Conservation (phyloP, 2,888 invertebrate species). For the Amaurobius ferox region DNA sequence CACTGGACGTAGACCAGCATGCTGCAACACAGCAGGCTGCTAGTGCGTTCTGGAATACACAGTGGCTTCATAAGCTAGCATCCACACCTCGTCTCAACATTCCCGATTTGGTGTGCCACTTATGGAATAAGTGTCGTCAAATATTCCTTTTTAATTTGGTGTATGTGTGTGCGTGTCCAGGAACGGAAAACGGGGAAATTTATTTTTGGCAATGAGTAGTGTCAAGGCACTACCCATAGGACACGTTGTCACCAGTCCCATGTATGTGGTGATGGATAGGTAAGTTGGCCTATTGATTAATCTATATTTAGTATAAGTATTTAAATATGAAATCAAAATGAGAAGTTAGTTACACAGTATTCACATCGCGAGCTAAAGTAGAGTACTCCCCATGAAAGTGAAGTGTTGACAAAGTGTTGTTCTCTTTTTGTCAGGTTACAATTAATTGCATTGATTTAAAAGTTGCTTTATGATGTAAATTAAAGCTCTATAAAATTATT, state of each 20-base stretch:
- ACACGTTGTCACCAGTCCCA: slow-evolving; percentile 62
- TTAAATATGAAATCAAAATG: too few relatives aligned
- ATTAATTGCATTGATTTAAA: too few relatives aligned
- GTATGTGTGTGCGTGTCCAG: slow-evolving; percentile 48
- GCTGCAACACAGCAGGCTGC: slow-evolving; percentile 40
- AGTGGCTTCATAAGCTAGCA: slow-evolving; percentile 39
- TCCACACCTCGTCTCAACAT: slow-evolving; percentile 31
- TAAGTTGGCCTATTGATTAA: slow-evolving; percentile 22
- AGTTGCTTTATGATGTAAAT: too few relatives aligned
- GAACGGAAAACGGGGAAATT: slow-evolving; percentile 29
- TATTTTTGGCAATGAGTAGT: slow-evolving; percentile 68
- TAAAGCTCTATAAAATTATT: too few relatives aligned
- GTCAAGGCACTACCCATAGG: slow-evolving; percentile 68
- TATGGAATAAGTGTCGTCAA: slow-evolving; percentile 63
- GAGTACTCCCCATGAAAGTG: too few relatives aligned
- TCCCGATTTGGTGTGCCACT: slow-evolving; percentile 59
- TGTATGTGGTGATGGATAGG: slow-evolving; percentile 69
- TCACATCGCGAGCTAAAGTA: too few relatives aligned
- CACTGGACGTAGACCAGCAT: slow-evolving; percentile 49
- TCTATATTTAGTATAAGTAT: too few relatives aligned
- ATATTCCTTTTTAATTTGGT: slow-evolving; percentile 36
- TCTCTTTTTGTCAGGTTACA: too few relatives aligned
- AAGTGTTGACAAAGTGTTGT: too few relatives aligned
- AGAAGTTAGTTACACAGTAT: too few relatives aligned
- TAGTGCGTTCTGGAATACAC: slow-evolving; percentile 31